Conservation (phyloP, 2,797 vertebrate genomes). For the Paguma larvata region DNA sequence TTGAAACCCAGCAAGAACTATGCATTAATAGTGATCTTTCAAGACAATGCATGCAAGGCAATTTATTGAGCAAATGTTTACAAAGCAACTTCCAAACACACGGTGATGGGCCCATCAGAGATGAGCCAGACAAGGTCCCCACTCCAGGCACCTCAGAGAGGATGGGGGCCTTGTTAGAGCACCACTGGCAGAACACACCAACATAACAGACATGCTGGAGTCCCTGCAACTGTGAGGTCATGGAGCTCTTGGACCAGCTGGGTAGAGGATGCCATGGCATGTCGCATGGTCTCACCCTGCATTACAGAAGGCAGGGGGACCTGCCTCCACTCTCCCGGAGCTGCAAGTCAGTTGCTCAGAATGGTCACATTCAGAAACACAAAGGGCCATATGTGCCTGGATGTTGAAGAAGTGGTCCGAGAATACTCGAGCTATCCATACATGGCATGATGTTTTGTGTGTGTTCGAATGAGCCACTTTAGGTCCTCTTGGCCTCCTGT, state of each 20-base stretch:
- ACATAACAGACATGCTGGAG: not conserved
- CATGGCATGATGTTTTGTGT: rapidly evolving
- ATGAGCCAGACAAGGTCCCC: not conserved
- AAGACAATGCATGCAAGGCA: not conserved
- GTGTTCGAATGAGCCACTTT: not conserved
- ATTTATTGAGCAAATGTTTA: not conserved
- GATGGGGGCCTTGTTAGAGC: too few relatives aligned
- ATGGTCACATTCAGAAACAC: not conserved
- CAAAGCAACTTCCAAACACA: rapidly evolving
- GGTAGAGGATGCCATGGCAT: rapidly evolving
- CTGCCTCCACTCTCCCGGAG: rapidly evolving
- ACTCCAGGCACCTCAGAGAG: not conserved
- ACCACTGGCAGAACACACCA: too few relatives aligned
- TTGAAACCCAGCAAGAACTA: not conserved
- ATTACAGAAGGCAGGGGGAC: not conserved
- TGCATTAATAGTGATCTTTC: not conserved
- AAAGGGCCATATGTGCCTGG: not conserved
- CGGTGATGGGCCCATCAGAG: not conserved
- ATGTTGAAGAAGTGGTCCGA: not conserved
- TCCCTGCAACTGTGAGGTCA: not conserved
- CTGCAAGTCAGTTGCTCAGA: not conserved
- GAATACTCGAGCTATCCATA: not conserved
- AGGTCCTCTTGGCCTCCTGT: not conserved
- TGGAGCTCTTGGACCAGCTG: not conserved
- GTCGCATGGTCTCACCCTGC: rapidly evolving